Evolutionary conservation across 2,113 vertebrate genomes (phyloP), one percentile per base, ranked within the genome.

Genomic region (Corythornis madagascariensis): DNA sequence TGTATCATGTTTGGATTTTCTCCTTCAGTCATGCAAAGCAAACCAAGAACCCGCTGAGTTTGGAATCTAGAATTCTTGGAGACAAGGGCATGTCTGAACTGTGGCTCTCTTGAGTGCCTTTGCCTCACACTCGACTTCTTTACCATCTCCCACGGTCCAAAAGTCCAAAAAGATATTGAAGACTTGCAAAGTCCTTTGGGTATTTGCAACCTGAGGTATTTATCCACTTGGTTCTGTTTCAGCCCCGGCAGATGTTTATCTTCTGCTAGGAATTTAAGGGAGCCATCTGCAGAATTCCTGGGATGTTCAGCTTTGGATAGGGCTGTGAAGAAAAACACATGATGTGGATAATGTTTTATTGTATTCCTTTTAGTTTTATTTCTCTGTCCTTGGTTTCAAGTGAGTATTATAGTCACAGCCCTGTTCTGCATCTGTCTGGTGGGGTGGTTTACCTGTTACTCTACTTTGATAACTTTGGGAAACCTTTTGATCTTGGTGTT

Each of bases 1-100:
- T 91, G 89, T 85, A 88, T 94, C 92, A 81, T 79, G 80, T 94
- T 95, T 85, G 80, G 76, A 29, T 93, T 95, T 91, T 91, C 86
- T 89, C 83, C 64, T 84, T 89, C 89, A 87, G 85, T 92, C 74
- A 80, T 89, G 82, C 79, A 92, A 80, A 88, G 76, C 79, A 94
- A 95, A 69, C 75, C 88, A 78, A 85, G 76, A 66, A 86, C 88
- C 56, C 72, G 88, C 88, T 89, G 89, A 76, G 80, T 67, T 87
- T 89, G 91, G 94, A 84, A 93, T 69, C 40, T 85, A 74, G 59
- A 48, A 31, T 67, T 93, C 87, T 76, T 33, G 85, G 61, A 48
- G 43, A 35, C 22, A 24, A n/a, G 72, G 24, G 16, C 10, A 26
- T 73, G 13, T 82, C 87, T 79, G 86, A 64, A 78, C 78, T 82